These are phyloP conservation scores for Lycocorax pyrrhopterus DNA, from an alignment of 2,113 vertebrate genomes.

Conservation along the genomic window DNA sequence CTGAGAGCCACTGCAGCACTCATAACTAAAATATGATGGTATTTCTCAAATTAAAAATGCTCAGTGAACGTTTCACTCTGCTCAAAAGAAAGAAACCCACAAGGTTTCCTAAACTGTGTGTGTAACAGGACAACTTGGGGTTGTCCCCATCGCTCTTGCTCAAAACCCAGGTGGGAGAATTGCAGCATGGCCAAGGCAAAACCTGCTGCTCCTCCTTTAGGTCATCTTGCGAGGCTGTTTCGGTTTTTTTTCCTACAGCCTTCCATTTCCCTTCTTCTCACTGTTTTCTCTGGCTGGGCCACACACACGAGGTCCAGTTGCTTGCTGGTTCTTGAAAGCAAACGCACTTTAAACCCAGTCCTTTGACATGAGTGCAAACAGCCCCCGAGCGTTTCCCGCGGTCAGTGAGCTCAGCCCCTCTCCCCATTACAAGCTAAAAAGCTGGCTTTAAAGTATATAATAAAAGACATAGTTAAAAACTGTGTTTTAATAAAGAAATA, in stretches of 20 bases:
- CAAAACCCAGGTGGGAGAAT: background rate
- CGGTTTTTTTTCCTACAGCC: background rate
- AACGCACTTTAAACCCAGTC: background rate
- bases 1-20: background rate
- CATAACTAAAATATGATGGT: background rate
- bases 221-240: background rate
- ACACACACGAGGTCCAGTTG: rapidly evolving
- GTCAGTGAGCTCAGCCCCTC: background rate
- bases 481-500: slow-evolving; percentile 41
- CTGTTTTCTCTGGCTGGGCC: background rate
- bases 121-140: background rate
- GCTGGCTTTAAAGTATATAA: background rate
- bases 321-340: background rate
- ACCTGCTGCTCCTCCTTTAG: background rate
- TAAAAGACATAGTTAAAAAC: background rate
- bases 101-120: background rate
- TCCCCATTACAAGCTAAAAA: background rate
- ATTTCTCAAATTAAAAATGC: background rate
- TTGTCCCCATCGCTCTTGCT: background rate
- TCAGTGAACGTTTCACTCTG: background rate
- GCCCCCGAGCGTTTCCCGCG: rapidly evolving
- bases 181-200: background rate
- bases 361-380: background rate
- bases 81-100: background rate
- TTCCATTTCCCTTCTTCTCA: background rate